Evolutionary conservation across 2,888 invertebrate species (phyloP), one percentile per base, ranked within the genome.

Genomic region (Amphiduros pacificus): DNA sequence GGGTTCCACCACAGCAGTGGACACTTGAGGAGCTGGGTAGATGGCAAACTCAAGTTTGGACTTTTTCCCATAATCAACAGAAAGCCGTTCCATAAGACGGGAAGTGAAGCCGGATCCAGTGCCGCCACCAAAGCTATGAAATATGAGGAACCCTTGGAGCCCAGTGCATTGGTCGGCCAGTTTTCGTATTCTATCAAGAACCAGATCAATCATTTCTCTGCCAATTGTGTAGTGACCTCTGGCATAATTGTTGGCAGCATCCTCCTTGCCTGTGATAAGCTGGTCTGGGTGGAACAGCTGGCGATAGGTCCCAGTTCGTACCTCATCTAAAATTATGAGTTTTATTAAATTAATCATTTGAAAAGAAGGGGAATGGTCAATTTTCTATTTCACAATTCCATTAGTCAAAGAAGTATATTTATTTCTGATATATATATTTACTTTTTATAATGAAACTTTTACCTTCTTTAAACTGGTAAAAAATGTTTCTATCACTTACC

Each of bases 191-290:
- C 90, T 71, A 74, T 93, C 89, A 73, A 92, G 78, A 2, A 89
- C 88, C 1, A 89, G 70, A 66, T 90, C 89, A 51, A 92, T 87
- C 70, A 91, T 88, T 76, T 92, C 91, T 68, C 85, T 86, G 56
- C 90, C 90, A 55, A 93, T 91, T 1, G 89, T 87, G 77, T 90
- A 91, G 73, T 92, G 79, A 87, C 92, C 83, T 88, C 91, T 80
- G 0, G 92, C 91, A 77, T 89, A 93, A 82, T 92, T 92, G 77
- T 90, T 92, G 0, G 92, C 91, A 1, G 92, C 91, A 83, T 93
- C 93, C 81, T 92, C 92, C 82, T 91, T 92, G 14, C 92, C 74
- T 66, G 81, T 82, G 61, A 83, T 76, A 51, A 81, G 69, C 62
- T 81, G 79, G 49, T 82, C 80, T 11, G 80, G 81, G 62, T 82